Conservation (phyloP, 2,888 invertebrate species). For the Spodoptera exigua region DNA sequence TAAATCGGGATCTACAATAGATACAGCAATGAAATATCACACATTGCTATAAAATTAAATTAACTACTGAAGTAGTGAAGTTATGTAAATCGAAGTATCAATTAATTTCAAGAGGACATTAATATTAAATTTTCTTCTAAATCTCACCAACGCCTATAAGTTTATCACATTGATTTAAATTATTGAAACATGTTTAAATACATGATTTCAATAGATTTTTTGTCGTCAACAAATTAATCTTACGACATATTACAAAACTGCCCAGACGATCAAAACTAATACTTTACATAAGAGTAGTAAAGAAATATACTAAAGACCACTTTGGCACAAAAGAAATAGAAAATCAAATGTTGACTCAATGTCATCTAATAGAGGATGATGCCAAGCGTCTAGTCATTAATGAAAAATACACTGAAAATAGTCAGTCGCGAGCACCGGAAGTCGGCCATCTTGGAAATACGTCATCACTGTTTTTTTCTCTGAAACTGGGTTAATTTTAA, state of each 20-base stretch:
- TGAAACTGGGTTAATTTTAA: slow-evolving; percentile 25
- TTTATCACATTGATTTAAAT: too few species aligned
- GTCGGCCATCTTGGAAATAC: slow-evolving; percentile 64
- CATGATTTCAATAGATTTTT: too few species aligned
- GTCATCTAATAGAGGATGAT: slow-evolving; percentile 49
- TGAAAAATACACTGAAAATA: slow-evolving; percentile 71
- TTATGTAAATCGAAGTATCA: too few species aligned
- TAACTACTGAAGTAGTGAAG: too few species aligned
- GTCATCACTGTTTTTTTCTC: slow-evolving; percentile 51
- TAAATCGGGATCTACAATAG: too few species aligned
- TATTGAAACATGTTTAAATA: too few species aligned
- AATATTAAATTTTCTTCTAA: too few species aligned
- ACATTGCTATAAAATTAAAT: too few species aligned
- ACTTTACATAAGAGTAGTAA: slow-evolving; percentile 25
- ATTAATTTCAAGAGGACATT: too few species aligned
- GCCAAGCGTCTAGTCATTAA: slow-evolving; percentile 53
- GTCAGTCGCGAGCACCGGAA: slow-evolving; percentile 66
- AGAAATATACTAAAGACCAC: slow-evolving; percentile 13
- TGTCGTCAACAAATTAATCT: too few species aligned
- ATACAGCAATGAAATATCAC: too few species aligned
- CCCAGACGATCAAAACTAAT: slow-evolving; percentile 15
- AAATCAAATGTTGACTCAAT: slow-evolving; percentile 47
- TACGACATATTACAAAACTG: slow-evolving; percentile 2
- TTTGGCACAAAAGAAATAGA: slow-evolving; percentile 39
- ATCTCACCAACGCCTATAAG: too few species aligned